Evolutionary conservation across 2,113 vertebrate genomes (phyloP).

Genomic region (Platycercus adscitus): DNA sequence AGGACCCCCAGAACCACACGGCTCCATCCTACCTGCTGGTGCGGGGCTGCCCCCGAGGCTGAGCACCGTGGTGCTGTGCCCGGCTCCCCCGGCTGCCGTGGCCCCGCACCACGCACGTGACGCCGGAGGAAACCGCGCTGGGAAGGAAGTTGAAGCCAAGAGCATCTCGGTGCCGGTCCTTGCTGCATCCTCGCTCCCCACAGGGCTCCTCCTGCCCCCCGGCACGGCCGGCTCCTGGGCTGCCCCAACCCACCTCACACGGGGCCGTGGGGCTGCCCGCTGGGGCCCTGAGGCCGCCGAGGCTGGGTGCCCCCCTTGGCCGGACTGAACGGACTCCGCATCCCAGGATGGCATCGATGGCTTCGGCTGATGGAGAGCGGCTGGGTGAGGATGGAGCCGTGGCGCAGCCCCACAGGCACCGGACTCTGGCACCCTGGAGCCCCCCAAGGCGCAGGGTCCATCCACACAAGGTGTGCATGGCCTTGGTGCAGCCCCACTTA

Average conservation of each 20-base stretch:
- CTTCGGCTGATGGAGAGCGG: neutral
- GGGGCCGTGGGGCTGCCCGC: rapidly evolving
- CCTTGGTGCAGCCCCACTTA: neutral
- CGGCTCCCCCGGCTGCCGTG: neutral
- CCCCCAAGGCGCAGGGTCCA: neutral
- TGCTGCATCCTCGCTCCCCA: rapidly evolving
- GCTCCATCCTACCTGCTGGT: neutral
- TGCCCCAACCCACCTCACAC: neutral
- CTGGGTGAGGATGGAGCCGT: neutral
- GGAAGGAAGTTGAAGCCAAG: slow-evolving; percentile 31
- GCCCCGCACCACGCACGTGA: neutral
- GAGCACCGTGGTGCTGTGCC: neutral
- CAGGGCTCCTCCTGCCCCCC: rapidly evolving
- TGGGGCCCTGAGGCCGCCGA: rapidly evolving
- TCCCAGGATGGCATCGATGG: rapidly evolving
- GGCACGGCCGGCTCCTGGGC: rapidly evolving
- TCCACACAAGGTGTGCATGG: rapidly evolving
- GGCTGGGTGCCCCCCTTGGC: rapidly evolving
- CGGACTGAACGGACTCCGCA: rapidly evolving
- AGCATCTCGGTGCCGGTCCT: neutral
- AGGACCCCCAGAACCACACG: rapidly evolving
- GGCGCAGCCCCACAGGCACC: neutral
- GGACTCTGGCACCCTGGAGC: rapidly evolving
- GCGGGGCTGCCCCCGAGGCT: neutral
- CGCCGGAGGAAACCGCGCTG: neutral